phyloP scores from a whole-genome alignment of 2,797 vertebrate species.

The Artibeus lituratus region DNA sequence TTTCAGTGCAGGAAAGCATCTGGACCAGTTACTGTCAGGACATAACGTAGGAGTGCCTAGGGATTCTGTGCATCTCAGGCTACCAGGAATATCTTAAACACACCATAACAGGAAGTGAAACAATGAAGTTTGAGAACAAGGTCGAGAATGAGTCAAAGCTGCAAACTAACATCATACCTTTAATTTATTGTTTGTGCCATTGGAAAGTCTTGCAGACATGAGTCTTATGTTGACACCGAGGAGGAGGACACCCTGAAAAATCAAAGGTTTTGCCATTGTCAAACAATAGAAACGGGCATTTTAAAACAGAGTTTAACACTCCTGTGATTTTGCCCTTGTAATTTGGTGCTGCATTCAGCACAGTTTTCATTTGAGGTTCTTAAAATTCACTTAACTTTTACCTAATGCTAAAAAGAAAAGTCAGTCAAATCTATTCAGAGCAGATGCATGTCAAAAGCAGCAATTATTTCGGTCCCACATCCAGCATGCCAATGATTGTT shows the following conservation, averaged over 20 bases:
- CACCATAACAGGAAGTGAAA: background rate
- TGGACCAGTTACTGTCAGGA: background rate
- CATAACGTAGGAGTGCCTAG: background rate
- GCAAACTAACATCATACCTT: background rate
- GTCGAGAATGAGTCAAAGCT: background rate
- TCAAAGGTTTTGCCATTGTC: background rate
- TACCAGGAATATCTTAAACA: background rate
- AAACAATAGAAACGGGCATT: background rate
- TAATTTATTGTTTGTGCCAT: background rate
- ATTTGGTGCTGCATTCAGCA: background rate
- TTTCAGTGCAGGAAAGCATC: background rate
- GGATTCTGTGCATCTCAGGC: background rate
- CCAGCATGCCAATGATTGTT: background rate
- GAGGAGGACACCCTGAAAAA: background rate
- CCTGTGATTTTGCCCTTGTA: background rate
- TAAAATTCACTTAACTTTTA: background rate
- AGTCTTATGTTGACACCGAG: background rate
- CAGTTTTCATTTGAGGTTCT: background rate
- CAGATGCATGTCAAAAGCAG: background rate
- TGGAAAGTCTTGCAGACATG: background rate
- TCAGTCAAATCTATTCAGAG: background rate
- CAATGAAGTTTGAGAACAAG: background rate
- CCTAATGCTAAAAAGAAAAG: background rate
- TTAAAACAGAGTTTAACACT: background rate
- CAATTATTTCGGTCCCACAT: background rate